These are phyloP conservation scores for Struthidea cinerea DNA, from an alignment of 2,113 vertebrate genomes.

Conservation along the genomic window DNA sequence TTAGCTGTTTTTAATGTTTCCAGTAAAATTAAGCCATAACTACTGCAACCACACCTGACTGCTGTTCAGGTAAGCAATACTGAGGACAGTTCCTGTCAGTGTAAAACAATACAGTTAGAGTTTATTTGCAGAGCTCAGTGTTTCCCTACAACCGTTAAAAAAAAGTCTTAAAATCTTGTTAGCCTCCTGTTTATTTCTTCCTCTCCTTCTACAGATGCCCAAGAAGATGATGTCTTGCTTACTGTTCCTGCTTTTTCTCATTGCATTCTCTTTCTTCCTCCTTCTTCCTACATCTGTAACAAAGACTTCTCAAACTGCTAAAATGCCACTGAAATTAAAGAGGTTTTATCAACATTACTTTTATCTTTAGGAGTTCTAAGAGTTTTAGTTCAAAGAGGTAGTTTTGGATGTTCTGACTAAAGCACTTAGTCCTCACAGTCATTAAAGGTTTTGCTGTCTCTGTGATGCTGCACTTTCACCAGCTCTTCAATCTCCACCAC, in stretches of 20 bases:
- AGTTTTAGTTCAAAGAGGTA: not conserved
- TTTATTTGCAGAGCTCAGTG: not conserved
- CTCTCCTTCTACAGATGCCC: not conserved
- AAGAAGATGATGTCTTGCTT: not conserved
- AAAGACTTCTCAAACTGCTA: not conserved
- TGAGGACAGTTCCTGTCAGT: not conserved
- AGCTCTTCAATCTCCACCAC: not conserved
- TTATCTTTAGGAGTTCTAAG: not conserved
- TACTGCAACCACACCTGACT: not conserved
- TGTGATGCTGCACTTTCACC: not conserved
- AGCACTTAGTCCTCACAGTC: not conserved
- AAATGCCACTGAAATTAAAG: not conserved
- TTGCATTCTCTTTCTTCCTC: not conserved
- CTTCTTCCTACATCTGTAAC: not conserved
- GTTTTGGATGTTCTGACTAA: not conserved
- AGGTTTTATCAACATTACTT: not conserved
- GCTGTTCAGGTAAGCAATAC: not conserved
- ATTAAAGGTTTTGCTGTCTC: not conserved
- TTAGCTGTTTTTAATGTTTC: not conserved
- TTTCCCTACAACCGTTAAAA: not conserved
- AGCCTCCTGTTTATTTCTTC: not conserved
- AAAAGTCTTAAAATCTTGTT: not conserved
- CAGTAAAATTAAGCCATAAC: not conserved
- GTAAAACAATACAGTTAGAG: not conserved
- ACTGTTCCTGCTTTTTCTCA: not conserved